A percentile compares a stretch with the other conserved stretches of the same genome.
Evolutionary conservation across 2,888 invertebrate genomes (phyloP).

Genomic region (Ectropis crepuscularia): DNA sequence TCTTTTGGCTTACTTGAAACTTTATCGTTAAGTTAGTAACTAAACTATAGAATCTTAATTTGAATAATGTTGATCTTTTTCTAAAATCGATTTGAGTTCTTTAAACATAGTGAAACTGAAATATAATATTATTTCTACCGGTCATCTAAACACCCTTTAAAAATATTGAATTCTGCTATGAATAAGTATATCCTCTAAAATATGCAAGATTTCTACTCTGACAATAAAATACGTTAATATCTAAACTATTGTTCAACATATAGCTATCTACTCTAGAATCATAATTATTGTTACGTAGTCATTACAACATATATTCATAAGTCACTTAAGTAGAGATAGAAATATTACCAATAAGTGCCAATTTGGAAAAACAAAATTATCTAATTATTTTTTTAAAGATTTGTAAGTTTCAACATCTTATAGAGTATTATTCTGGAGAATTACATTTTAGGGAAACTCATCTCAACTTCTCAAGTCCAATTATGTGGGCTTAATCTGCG

Average conservation of each 20-base stretch:
- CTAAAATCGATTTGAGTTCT: too few relatives aligned
- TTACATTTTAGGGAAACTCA: too few relatives aligned
- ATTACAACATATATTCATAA: slow-evolving; percentile 33
- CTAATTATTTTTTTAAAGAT: neutral
- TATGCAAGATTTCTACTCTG: slow-evolving; percentile 66
- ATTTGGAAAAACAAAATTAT: neutral
- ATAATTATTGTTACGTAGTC: slow-evolving; percentile 39
- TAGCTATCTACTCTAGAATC: slow-evolving; percentile 58
- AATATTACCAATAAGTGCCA: neutral
- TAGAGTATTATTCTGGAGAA: too few relatives aligned
- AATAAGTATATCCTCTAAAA: slow-evolving; percentile 43
- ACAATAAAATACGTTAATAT: slow-evolving; percentile 59
- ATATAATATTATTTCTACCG: slow-evolving; percentile 1
- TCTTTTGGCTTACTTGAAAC: neutral
- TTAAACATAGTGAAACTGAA: slow-evolving; percentile 15
- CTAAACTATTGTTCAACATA: slow-evolving; percentile 69
- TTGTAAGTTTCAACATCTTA: too few relatives aligned
- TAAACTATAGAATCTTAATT: too few relatives aligned
- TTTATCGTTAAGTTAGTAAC: neutral
- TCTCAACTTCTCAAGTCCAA: too few relatives aligned
- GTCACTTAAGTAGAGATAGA: slow-evolving; percentile 26
- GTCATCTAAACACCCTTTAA: slow-evolving; percentile 4
- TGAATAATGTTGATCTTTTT: too few relatives aligned
- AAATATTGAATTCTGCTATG: slow-evolving; percentile 39
- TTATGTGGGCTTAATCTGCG: too few relatives aligned